Evolutionary conservation across 2,797 vertebrate species (phyloP).

Genomic region (Gastrophryne carolinensis): DNA sequence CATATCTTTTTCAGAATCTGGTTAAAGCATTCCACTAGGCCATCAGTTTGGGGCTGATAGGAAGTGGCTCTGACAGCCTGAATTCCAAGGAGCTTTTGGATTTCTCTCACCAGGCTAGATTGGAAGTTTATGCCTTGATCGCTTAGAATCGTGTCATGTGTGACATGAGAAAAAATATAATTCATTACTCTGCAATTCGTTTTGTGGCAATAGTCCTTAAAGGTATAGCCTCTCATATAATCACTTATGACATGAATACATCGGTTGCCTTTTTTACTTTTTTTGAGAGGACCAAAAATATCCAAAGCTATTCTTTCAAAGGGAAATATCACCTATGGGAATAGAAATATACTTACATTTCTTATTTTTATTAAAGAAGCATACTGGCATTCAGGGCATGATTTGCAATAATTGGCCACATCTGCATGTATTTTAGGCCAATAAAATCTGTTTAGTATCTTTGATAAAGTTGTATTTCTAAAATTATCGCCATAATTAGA

Average conservation of each 20-base stretch:
- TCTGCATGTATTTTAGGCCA: too few relatives aligned
- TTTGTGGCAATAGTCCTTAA: neutral
- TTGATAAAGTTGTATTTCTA: too few relatives aligned
- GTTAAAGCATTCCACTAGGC: too few relatives aligned
- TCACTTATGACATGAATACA: conserved; percentile 29
- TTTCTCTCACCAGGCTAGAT: neutral
- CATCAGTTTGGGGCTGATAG: too few relatives aligned
- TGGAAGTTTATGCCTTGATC: neutral
- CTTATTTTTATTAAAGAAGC: too few relatives aligned
- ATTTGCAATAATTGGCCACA: too few relatives aligned
- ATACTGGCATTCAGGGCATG: too few relatives aligned
- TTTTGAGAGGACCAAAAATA: conserved; percentile 15
- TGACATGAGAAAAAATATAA: neutral
- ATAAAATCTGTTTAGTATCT: too few relatives aligned
- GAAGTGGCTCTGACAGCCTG: too few relatives aligned
- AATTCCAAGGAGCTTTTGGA: too few relatives aligned
- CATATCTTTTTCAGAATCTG: too few relatives aligned
- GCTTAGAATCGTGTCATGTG: neutral
- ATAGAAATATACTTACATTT: neutral
- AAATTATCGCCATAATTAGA: too few relatives aligned
- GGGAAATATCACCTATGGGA: neutral
- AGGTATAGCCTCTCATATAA: neutral
- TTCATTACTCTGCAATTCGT: neutral
- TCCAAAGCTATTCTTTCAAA: conserved; percentile 24
- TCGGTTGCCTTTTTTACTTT: neutral